These are phyloP conservation scores for Setophaga kirtlandii DNA, from an alignment of 2,113 vertebrate species.

Conservation along the genomic window DNA sequence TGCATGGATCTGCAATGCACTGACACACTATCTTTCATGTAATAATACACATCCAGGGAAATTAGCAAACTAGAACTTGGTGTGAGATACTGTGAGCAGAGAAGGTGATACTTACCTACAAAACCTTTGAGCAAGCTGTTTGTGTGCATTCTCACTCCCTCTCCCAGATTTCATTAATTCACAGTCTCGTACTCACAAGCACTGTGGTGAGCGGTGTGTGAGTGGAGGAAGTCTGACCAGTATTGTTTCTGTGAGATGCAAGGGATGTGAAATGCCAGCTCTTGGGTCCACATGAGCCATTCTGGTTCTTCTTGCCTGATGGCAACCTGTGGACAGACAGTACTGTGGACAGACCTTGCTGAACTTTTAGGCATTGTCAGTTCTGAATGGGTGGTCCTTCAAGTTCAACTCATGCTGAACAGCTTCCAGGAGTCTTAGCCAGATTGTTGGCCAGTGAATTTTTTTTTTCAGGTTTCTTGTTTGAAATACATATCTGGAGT, in stretches of 20 bases:
- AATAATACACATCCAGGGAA: not conserved
- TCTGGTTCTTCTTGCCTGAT: not conserved
- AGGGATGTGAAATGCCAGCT: not conserved
- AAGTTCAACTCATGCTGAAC: not conserved
- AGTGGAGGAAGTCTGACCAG: not conserved
- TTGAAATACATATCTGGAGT: not conserved
- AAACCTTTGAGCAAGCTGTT: not conserved
- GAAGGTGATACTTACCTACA: not conserved
- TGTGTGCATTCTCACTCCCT: not conserved
- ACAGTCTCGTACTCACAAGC: not conserved
- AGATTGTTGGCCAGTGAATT: not conserved
- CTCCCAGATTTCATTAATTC: not conserved
- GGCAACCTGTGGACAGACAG: not conserved
- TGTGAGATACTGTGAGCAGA: not conserved
- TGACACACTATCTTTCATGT: not conserved
- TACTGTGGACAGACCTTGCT: not conserved
- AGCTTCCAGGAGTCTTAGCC: not conserved
- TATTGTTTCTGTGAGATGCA: not conserved
- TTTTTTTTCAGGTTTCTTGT: not conserved
- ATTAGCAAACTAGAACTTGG: not conserved
- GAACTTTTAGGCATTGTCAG: not conserved
- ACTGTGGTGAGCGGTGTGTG: not conserved
- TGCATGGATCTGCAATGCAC: not conserved
- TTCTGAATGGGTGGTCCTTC: not conserved
- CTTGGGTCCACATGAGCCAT: rapidly evolving